Evolutionary conservation across 2,113 vertebrate species (phyloP), one percentile per base, ranked within the genome.

Genomic region (Eubucco bourcierii): DNA sequence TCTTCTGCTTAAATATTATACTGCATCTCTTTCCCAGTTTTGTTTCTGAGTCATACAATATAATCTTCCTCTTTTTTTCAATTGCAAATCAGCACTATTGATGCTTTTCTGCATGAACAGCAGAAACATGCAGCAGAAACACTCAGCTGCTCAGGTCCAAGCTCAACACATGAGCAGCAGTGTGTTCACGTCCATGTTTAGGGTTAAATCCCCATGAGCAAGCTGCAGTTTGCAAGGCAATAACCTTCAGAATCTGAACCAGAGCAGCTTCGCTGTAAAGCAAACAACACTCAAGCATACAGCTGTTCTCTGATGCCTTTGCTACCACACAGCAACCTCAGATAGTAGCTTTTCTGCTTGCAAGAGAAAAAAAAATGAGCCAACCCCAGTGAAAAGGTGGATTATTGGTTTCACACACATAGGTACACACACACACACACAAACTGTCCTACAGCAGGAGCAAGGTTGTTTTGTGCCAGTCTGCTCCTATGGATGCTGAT

Each of bases 111-210:
- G 74, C 91, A 84, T 64, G 81, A 68, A 18, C 5, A 7, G 74
- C 87, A 87, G 50, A 79, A 93, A 75, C 0, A 0, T 78, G 77
- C 31, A n/a, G n/a, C n/a, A n/a, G n/a, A n/a, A n/a, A n/a, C 28
- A 52, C 50, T 82, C 5, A 6, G 50, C 64, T 76, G 55, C 80
- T 29, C 44, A 6, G 50, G 64, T 44, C 72, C 0, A 0, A 72
- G 74, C 37, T 27, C 15, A 0, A 34, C 31, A 44, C 27, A 67
- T 0, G 5, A 87, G 47, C 74, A 29, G 53, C 28, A 10, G 1
- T 67, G 27, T 0, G 0, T 21, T 34, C 6, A 1, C 8, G 75
- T 46, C 31, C 8, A 0, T n/a, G 12, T n/a, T 78, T 20, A 9
- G 63, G 78, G 44, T 68, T 87, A 58, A 87, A 75, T 65, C 19